A percentile compares a stretch with the other conserved stretches of the same genome.
phyloP scores from a whole-genome alignment of 2,113 vertebrate genomes.

The Seriola quinqueradiata region DNA sequence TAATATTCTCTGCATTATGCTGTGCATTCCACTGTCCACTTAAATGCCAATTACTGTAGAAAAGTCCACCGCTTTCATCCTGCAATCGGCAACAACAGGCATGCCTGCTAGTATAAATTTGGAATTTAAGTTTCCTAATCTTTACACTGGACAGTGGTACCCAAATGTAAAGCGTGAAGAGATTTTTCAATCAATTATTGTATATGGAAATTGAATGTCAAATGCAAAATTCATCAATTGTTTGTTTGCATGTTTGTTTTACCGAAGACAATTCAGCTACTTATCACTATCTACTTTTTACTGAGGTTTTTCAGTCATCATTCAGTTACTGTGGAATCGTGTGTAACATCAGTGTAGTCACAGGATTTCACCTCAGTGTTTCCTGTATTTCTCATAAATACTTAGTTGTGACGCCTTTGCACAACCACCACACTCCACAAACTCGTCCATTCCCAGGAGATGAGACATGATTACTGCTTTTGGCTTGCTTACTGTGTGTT shows the following conservation, averaged over 20 bases:
- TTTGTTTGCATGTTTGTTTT: slow-evolving; percentile 14
- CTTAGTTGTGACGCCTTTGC: not conserved
- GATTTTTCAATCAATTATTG: slow-evolving; percentile 30
- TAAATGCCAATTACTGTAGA: slow-evolving; percentile 77
- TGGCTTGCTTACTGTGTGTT: not conserved
- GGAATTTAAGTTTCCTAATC: slow-evolving; percentile 60
- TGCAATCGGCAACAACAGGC: slow-evolving; percentile 71
- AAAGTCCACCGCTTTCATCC: slow-evolving; percentile 70
- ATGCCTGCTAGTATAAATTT: slow-evolving; percentile 49
- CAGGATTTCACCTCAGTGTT: not conserved
- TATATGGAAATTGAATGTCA: slow-evolving; percentile 9
- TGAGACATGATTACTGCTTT: not conserved
- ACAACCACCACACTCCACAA: not conserved
- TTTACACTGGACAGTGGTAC: slow-evolving; percentile 41
- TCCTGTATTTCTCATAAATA: not conserved
- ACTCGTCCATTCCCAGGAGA: not conserved
- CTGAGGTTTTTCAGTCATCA: not conserved
- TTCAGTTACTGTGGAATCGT: not conserved
- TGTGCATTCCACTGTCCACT: slow-evolving; percentile 69
- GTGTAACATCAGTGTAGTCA: not conserved
- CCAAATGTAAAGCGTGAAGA: slow-evolving; percentile 28
- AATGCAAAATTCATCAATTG: slow-evolving; percentile 19
- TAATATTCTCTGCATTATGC: slow-evolving; percentile 74
- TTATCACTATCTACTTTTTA: not conserved
- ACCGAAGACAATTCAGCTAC: not conserved